Base-by-base conservation (phyloP, 2,888 invertebrate genomes). In the Metalampra italica region DNA sequence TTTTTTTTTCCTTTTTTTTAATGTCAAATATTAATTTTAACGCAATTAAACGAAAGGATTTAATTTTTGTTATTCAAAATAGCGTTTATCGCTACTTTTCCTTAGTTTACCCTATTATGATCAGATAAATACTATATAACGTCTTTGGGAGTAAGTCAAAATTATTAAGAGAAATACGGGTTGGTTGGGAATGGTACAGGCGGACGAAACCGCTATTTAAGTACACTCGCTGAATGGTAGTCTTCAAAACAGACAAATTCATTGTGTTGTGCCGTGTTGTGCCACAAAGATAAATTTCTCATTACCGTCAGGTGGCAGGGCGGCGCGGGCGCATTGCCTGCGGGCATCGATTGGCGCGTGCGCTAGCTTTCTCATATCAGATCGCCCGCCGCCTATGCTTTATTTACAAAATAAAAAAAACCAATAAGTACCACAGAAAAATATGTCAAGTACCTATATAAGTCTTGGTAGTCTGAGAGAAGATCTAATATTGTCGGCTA, bases 211-310 rank as follows among this genome's bases (percentile, higher is more conserved):
- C 22, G n/a, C n/a, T n/a, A n/a, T n/a, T n/a, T n/a, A n/a, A n/a
- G n/a, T 34, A 9, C 8, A 11, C 9, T 34, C 8, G 34, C 11
- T 7, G 34, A 7, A 4, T 34, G 34, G 34, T 34, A 34, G 34
- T 34, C 9, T 11, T 34, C 7, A 9, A 11, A 34, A 9, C 11
- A 34, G 1, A 34, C 34, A 2, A 9, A 34, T 34, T 11, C 34
- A 38, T 38, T 42, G 7, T 42, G 45, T 51, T 55, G 71, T 59
- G 60, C 70, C 57, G n/a, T n/a, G n/a, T 66, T 60, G 71, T 59
- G 60, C 70, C 57, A 71, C 60, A 66, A 64, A 74, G 74, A 74
- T 75, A 74, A 68, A 64, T 64, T 71, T 71, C 73, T 72, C 68
- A 70, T 75, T 75, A 74, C 61, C 50, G 57, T 55, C 56, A 52